A percentile compares a stretch with the other conserved stretches of the same genome.
Conservation (phyloP, 1,140 invertebrate genomes). For the Trichomalopsis sarcophagae region DNA sequence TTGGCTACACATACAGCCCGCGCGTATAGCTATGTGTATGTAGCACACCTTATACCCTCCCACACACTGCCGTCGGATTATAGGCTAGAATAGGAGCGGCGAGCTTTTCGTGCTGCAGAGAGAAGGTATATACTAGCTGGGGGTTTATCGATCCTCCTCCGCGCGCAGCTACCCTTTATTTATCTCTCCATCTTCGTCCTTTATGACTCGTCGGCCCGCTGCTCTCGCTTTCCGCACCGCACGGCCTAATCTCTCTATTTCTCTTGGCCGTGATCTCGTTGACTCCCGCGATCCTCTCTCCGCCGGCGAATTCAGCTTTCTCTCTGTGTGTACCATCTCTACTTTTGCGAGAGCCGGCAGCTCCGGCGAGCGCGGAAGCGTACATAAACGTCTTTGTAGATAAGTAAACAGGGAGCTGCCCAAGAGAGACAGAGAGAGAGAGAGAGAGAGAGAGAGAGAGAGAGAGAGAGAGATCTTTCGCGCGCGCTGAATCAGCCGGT, state of each 20-base stretch:
- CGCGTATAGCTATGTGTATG: not conserved
- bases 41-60: not conserved
- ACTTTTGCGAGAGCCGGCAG: not conserved
- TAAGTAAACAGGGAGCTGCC: not conserved
- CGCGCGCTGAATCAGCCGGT: not conserved
- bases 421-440: not conserved
- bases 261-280: conserved; percentile 1
- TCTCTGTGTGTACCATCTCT: not conserved
- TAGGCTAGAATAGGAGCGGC: not conserved
- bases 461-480: not conserved
- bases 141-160: conserved; percentile 35
- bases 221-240: not conserved
- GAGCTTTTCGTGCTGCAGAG: conserved; percentile 8
- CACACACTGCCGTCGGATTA: not conserved
- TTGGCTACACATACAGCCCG: not conserved
- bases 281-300: not conserved
- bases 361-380: not conserved
- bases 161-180: not conserved
- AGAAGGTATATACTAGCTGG: not conserved
- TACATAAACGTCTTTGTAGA: conserved; percentile 1
- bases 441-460: not conserved
- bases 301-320: not conserved
- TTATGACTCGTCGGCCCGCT: conserved; percentile 4
- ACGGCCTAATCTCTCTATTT: conserved; percentile 18
- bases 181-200: conserved; percentile 6